phyloP scores from a whole-genome alignment of 2,113 vertebrate genomes.

The Phyllostomus hastatus region DNA sequence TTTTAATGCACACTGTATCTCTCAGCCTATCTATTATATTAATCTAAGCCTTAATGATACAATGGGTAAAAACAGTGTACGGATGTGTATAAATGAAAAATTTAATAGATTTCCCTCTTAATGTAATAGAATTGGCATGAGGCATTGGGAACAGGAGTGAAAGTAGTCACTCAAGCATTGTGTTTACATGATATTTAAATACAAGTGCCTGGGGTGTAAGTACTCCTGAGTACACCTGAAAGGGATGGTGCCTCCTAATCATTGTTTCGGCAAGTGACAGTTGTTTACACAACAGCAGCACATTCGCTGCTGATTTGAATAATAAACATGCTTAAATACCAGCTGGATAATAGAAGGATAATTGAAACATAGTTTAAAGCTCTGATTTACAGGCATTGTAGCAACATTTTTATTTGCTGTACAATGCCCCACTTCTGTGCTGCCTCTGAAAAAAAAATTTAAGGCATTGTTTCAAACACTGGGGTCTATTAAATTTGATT shows the following conservation, averaged over 20 bases:
- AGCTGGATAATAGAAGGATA: slow-evolving; percentile 90
- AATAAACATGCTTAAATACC: slow-evolving; percentile 90
- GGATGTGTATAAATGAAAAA: slow-evolving; percentile 87
- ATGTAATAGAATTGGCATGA: slow-evolving; percentile 87
- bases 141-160: slow-evolving; percentile 79
- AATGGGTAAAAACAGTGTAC: slow-evolving; percentile 86
- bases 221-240: slow-evolving; percentile 89
- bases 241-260: slow-evolving; percentile 87
- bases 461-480: slow-evolving; percentile 81
- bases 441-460: slow-evolving; percentile 71
- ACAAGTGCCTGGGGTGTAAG: slow-evolving; percentile 86
- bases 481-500: slow-evolving; percentile 83
- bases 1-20: slow-evolving; percentile 78
- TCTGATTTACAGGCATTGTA: slow-evolving; percentile 87
- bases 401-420: slow-evolving; percentile 83
- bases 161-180: slow-evolving; percentile 87
- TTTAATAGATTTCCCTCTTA: slow-evolving; percentile 88
- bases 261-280: slow-evolving; percentile 90
- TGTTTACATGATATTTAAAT: slow-evolving; percentile 88
- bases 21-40: slow-evolving; percentile 84
- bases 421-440: slow-evolving; percentile 83
- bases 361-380: slow-evolving; percentile 91
- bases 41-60: slow-evolving; percentile 83
- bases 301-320: slow-evolving; percentile 89
- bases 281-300: slow-evolving; percentile 91